Base-by-base conservation (phyloP, 2,797 vertebrate genomes). In the Pogonophryne albipinna region DNA sequence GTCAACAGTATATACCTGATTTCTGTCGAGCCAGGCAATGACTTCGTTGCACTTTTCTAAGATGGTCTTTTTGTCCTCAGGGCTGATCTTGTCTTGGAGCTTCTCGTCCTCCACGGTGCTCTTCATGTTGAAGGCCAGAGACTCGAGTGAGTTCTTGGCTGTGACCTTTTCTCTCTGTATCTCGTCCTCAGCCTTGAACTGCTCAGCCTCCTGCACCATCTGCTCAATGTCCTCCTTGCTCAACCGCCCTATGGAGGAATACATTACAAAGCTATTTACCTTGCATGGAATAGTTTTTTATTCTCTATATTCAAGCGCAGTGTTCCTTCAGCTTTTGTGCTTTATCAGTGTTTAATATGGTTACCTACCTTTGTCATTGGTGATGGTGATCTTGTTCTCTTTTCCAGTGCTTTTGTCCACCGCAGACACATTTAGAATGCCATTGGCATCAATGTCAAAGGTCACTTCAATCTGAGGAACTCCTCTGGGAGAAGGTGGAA, bases 401-500 rank as follows among this genome's bases (percentile, higher is more conserved):
- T 96, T 96, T 63, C 95, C 95, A 0, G 95, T 96, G 92, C 95
- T 96, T 92, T 96, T 96, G 91, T 96, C 95, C n/a, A 92, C 95
- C 13, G 95, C 95, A 19, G 95, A 95, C 55, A 96, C 95, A 60
- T 96, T 96, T 58, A 96, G 94, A 86, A 96, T 96, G 62, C 95
- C 95, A 60, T 96, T 95, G 80, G 95, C 95, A 65, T 96, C 95
- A 31, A 96, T 96, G 87, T 96, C 95, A 90, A 96, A 96, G 51
- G 95, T 96, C 78, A 96, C 95, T 86, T 96, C 95, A 46, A 96
- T 96, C 87, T 96, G 95, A 63, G 95, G 95, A 59, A 95, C 94
- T 6, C 95, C 95, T 85, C 95, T 91, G 45, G 95, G 95, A 76
- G 95, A 91, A 52, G 95, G 95, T 51, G 95, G 95, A 77, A 96